Evolutionary conservation across 1,140 invertebrate genomes (phyloP), one percentile per base, ranked within the genome.

Genomic region (Hormaphis cornu): DNA sequence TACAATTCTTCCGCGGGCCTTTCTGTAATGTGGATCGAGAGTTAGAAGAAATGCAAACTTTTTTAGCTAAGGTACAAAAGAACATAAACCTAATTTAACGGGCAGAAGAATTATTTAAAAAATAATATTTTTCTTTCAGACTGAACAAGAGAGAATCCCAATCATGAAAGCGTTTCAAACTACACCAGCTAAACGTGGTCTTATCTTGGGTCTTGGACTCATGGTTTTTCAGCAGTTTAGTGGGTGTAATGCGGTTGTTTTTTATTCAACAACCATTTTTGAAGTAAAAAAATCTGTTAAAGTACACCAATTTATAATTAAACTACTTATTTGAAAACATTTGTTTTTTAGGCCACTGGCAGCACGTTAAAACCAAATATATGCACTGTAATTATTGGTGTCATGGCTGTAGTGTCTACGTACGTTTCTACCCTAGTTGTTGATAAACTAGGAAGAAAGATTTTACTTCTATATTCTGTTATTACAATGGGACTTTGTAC

Each of bases 161-260:
- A 81, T 87, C 28, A 42, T 73, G 1, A 75, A 81, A 10, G 81
- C 84, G 1, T 80, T 89, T 10, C 80, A 77, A 3, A 82, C 83
- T 54, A 83, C 78, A 72, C 82, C 84, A 14, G 83, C 84, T 0
- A 77, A 82, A 22, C 90, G 86, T 77, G 87, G 86, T 8, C 75
- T 93, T 7, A 66, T 85, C 8, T 88, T 95, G 28, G 85, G 83
- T 46, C 82, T 89, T 72, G 84, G 85, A 16, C 79, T 94, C 1
- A 91, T 94, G 88, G 78, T 90, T 56, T 88, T 93, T 76, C 91
- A 94, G 75, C 91, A 94, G 76, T 78, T 93, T 30, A 87, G 86
- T 69, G 90, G 91, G 40, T 52, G 26, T 53, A 48, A 69, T 18
- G 66, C 66, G 2, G 24, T 53, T 48, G 35, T 69, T 16, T 50